Evolutionary conservation across 2,888 invertebrate species (phyloP).

Genomic region (Allolobophora icterica): DNA sequence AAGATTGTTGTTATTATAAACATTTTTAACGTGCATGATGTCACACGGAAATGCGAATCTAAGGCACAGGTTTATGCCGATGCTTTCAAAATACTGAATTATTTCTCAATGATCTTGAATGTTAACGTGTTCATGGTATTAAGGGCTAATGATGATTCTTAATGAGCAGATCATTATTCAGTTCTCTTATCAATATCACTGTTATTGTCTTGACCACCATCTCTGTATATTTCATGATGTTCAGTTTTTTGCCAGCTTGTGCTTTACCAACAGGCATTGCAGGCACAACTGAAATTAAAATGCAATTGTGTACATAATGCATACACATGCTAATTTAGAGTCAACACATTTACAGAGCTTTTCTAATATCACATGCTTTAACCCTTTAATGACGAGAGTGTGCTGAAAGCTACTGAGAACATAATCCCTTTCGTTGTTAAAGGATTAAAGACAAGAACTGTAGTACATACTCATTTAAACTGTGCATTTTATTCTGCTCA

Average conservation of each 20-base stretch:
- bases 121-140: not conserved
- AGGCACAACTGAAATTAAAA: not conserved
- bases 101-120: not conserved
- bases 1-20: too few species aligned
- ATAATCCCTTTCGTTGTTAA: too few species aligned
- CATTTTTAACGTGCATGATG: too few species aligned
- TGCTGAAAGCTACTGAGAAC: too few species aligned
- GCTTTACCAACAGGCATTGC: not conserved
- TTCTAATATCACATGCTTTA: not conserved
- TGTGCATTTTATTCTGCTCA: slow-evolving; percentile 17
- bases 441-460: not conserved
- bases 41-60: too few species aligned
- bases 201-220: not conserved
- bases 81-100: too few species aligned
- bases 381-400: too few species aligned
- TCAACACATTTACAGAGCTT: not conserved
- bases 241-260: not conserved
- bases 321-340: not conserved
- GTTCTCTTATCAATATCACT: not conserved
- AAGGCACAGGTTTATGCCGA: too few species aligned
- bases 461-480: not conserved
- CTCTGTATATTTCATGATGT: not conserved
- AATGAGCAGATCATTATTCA: too few species aligned
- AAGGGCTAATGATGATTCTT: not conserved
- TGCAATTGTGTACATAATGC: not conserved